Percentiles rank a stretch among this genome's conserved stretches.
Conservation (phyloP, 2,797 vertebrate species). For the Hippocampus kuda region DNA sequence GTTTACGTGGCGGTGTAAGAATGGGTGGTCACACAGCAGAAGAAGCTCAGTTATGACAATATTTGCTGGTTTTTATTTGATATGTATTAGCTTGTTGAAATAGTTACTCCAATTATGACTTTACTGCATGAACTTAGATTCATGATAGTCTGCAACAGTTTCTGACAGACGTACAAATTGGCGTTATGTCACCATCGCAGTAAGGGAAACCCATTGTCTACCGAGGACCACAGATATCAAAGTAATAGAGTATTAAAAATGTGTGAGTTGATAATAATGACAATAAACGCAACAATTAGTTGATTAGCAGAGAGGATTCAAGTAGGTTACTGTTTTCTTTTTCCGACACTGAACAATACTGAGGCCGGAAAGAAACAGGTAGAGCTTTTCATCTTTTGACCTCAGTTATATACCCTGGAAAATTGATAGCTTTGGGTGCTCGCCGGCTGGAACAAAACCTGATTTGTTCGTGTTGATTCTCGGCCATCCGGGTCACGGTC, state of each 20-base stretch:
- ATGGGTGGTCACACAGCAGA: no score
- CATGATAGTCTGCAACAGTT: no score
- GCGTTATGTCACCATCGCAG: no score
- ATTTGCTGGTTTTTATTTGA: no score
- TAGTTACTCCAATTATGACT: no score
- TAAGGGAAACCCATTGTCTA: no score
- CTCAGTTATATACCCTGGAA: conserved; percentile 8
- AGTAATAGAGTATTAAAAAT: not conserved
- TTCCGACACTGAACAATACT: not conserved
- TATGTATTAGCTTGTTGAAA: no score
- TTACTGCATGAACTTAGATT: no score
- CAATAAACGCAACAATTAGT: not conserved
- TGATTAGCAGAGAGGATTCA: not conserved
- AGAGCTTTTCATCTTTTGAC: not conserved
- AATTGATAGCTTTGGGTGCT: not conserved
- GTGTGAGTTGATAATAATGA: not conserved
- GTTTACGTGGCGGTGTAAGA: no score
- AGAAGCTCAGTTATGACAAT: no score
- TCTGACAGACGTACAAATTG: no score
- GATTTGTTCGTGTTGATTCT: conserved; percentile 1
- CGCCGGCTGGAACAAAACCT: not conserved
- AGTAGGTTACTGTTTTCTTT: not conserved
- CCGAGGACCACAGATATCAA: no score
- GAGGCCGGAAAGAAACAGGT: not conserved
- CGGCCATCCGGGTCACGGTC: not conserved